Evolutionary conservation across 1,140 invertebrate genomes (phyloP).

Genomic region (Anthonomus grandis): DNA sequence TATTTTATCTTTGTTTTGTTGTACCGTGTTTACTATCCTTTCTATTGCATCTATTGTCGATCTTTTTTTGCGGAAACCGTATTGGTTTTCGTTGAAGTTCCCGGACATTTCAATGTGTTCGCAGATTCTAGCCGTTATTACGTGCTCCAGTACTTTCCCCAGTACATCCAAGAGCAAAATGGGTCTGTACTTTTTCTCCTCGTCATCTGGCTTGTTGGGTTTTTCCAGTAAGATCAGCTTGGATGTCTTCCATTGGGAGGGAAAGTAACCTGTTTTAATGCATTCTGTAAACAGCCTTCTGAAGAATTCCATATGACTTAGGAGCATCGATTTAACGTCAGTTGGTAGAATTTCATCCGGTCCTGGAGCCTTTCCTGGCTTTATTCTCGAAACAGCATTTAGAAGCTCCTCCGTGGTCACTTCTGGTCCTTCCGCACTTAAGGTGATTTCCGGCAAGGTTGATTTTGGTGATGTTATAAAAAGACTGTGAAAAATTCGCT

Average conservation of each 20-base stretch:
- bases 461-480: background rate
- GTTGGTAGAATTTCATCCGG: background rate
- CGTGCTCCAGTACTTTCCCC: constrained; percentile 32
- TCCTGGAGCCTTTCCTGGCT: background rate
- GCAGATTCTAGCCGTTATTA: constrained; percentile 24
- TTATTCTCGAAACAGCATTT: background rate
- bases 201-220: background rate
- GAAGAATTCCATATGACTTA: background rate
- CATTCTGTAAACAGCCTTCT: background rate
- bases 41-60: constrained; percentile 40
- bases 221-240: background rate
- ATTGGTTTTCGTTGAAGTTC: constrained; percentile 33
- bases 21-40: constrained; percentile 15
- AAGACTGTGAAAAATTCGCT: background rate
- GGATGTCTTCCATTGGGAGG: background rate
- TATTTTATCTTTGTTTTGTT: constrained; percentile 1
- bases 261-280: background rate
- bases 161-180: constrained; percentile 32
- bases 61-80: constrained; percentile 38
- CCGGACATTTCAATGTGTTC: constrained; percentile 3
- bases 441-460: background rate
- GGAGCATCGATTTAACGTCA: background rate
- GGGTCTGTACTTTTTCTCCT: background rate
- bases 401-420: background rate
- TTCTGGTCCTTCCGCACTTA: background rate